A percentile compares a stretch with the other conserved stretches of the same genome.
These are phyloP conservation scores for Macrosoma leucophasiata DNA, from an alignment of 2,888 invertebrate genomes.

Conservation along the genomic window DNA sequence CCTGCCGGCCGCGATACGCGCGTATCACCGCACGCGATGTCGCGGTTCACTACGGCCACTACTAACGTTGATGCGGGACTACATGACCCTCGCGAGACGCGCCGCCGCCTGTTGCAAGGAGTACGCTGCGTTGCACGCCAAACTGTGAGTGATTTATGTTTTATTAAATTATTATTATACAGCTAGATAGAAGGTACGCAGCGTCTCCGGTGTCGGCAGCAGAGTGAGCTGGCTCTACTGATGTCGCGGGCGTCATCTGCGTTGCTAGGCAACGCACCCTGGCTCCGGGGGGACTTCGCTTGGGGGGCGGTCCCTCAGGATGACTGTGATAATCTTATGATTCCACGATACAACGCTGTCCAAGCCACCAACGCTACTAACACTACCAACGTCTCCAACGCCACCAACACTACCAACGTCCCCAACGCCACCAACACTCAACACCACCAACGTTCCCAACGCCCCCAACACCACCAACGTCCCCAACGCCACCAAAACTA, in stretches of 20 bases:
- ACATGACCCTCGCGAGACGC: constrained; percentile 50
- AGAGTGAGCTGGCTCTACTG: constrained; percentile 39
- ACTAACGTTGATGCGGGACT: constrained; percentile 45
- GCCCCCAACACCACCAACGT: too few relatives aligned
- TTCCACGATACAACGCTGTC: too few relatives aligned
- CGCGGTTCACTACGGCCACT: constrained; percentile 35
- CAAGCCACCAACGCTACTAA: too few relatives aligned
- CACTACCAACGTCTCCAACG: too few relatives aligned
- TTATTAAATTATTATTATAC: too few relatives aligned
- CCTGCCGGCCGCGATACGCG: constrained; percentile 36
- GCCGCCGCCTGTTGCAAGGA: constrained; percentile 61
- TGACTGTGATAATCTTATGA: too few relatives aligned
- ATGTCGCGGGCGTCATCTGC: constrained; percentile 53
- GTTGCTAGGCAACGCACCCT: constrained; percentile 56
- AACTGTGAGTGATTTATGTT: constrained; percentile 62
- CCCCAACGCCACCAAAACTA: too few relatives aligned
- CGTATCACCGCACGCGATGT: constrained; percentile 35
- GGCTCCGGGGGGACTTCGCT: constrained; percentile 51
- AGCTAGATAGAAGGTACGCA: too few relatives aligned
- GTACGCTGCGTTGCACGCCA: constrained; percentile 43
- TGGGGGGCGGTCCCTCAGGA: constrained; percentile 51
- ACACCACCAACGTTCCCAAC: too few relatives aligned
- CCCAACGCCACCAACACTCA: too few relatives aligned
- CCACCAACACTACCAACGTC: too few relatives aligned
- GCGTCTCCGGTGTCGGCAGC: constrained; percentile 50